Evolutionary conservation across 2,888 invertebrate genomes (phyloP).

Genomic region (Byasa hedistus): DNA sequence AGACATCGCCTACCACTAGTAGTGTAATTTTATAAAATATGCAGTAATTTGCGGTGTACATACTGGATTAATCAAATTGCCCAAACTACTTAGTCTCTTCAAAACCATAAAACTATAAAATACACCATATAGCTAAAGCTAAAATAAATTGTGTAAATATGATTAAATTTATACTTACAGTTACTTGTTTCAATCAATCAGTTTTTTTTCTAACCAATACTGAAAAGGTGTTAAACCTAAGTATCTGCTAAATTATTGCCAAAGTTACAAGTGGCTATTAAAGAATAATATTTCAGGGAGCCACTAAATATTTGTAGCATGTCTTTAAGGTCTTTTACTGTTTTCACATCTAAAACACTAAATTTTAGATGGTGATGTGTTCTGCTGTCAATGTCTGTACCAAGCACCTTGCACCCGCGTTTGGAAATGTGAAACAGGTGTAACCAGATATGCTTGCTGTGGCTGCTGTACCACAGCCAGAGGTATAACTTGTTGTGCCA

Average conservation of each 20-base stretch:
- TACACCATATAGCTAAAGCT: conserved; percentile 70
- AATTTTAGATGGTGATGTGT: conserved; percentile 34
- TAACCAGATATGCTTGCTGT: conserved; percentile 83
- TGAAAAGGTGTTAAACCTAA: conserved; percentile 68
- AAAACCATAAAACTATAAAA: conserved; percentile 51
- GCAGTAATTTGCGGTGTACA: conserved; percentile 23
- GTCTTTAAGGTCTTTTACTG: conserved; percentile 30
- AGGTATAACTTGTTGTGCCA: conserved; percentile 83
- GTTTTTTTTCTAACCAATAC: conserved; percentile 68
- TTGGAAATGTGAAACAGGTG: conserved; percentile 83
- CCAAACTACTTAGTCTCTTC: conserved; percentile 32
- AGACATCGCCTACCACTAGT: too few relatives aligned
- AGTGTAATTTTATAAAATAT: conserved; percentile 2
- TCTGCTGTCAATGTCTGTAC: conserved; percentile 73
- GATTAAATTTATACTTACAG: conserved; percentile 65
- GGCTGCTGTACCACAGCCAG: conserved; percentile 82
- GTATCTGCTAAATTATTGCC: conserved; percentile 72
- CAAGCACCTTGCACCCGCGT: conserved; percentile 82
- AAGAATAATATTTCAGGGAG: conserved; percentile 41
- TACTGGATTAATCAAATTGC: conserved; percentile 21
- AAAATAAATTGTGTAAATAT: conserved; percentile 70
- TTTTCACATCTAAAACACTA: conserved; percentile 35
- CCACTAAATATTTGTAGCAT: conserved; percentile 36
- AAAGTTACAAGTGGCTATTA: conserved; percentile 57
- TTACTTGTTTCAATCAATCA: conserved; percentile 61